Percentiles rank a stretch among this genome's conserved stretches.
Conservation (phyloP, 2,797 vertebrate species). For the Pachyuromys duprasi region DNA sequence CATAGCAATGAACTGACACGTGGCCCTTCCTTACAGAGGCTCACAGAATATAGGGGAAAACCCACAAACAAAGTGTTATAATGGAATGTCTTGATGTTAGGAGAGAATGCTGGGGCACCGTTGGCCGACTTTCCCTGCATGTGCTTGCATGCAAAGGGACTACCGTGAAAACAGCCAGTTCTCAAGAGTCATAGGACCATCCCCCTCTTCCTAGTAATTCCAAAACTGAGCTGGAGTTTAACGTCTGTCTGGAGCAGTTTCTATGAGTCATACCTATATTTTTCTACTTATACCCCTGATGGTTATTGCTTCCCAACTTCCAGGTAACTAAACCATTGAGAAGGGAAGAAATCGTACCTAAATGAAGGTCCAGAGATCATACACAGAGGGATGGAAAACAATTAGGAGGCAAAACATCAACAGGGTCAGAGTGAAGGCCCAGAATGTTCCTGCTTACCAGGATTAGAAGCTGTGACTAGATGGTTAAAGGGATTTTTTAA, state of each 20-base stretch:
- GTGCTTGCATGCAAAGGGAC: not conserved
- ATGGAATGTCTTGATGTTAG: not conserved
- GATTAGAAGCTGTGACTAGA: not conserved
- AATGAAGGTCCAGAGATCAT: not conserved
- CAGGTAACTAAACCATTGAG: not conserved
- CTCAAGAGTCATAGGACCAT: not conserved
- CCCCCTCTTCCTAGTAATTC: not conserved
- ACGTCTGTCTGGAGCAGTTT: not conserved
- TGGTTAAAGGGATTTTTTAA: not conserved
- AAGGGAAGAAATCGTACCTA: conserved; percentile 24
- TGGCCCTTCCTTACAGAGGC: not conserved
- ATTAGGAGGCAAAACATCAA: not conserved
- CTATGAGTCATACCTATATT: not conserved
- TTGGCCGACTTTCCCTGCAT: rapidly evolving
- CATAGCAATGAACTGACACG: not conserved
- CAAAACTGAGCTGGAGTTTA: not conserved
- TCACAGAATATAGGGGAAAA: not conserved
- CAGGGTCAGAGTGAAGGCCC: not conserved
- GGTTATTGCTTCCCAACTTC: not conserved
- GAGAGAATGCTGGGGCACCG: not conserved
- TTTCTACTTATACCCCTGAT: not conserved
- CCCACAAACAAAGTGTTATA: not conserved
- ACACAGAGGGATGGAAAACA: not conserved
- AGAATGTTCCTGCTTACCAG: not conserved
- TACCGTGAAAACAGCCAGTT: not conserved